Base-by-base conservation (phyloP, 2,888 invertebrate species). In the Bedellia somnulentella region DNA sequence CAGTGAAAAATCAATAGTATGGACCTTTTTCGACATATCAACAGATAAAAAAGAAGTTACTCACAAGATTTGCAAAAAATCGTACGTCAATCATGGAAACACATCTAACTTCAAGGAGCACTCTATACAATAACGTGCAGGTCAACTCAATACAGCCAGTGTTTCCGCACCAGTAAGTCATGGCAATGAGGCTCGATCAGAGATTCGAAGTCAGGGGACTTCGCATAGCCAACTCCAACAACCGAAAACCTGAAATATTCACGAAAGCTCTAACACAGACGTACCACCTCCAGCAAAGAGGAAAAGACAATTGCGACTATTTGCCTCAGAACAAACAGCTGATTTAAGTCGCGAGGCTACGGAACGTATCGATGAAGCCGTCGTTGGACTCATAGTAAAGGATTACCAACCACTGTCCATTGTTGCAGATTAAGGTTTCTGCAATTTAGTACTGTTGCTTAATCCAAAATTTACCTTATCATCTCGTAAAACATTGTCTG, bases 321-420 rank as follows among this genome's bases (percentile, higher is more conserved):
- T n/a, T n/a, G n/a, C n/a, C n/a, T n/a, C n/a, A n/a, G n/a, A n/a
- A n/a, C n/a, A n/a, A n/a, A n/a, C n/a, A n/a, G n/a, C n/a, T n/a
- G n/a, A n/a, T n/a, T n/a, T n/a, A n/a, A n/a, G n/a, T n/a, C n/a
- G n/a, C n/a, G n/a, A n/a, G n/a, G n/a, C n/a, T n/a, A n/a, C n/a
- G n/a, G n/a, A n/a, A n/a, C n/a, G n/a, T n/a, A n/a, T n/a, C n/a
- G n/a, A n/a, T n/a, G n/a, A n/a, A n/a, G n/a, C n/a, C n/a, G n/a
- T n/a, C n/a, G n/a, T n/a, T 26, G 28, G 28, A 15, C 40, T 52
- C 39, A 47, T 49, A 23, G 40, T 37, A 5, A 35, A 35, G 27
- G 47, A 50, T 35, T 46, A 44, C 36, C 47, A 52, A 31, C 46
- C 51, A 16, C 46, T 49, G 29, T 24, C 28, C 10, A 16, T 28